Percentiles rank a stretch among this genome's conserved stretches.
Evolutionary conservation across 1,140 invertebrate species (phyloP).

Genomic region (Drosophila orena): DNA sequence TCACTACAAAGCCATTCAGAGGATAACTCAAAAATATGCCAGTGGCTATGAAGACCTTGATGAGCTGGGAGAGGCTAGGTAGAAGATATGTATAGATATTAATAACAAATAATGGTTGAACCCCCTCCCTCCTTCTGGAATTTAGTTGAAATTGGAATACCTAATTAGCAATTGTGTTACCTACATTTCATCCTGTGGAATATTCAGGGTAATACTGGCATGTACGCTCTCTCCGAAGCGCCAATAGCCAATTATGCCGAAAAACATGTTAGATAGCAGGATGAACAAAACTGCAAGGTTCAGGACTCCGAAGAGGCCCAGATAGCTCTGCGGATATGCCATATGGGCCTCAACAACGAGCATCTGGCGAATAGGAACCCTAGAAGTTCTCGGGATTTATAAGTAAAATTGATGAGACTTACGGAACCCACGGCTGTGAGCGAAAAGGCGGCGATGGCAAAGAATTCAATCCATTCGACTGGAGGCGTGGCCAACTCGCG

Average conservation of each 20-base stretch:
- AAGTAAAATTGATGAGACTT: not conserved
- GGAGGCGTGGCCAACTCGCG: constrained; percentile 38
- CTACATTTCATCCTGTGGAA: constrained; percentile 57
- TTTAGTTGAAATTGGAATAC: not conserved
- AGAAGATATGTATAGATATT: too few relatives aligned
- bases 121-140: too few relatives aligned
- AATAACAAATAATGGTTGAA: too few relatives aligned
- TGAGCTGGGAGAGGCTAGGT: constrained; percentile 50
- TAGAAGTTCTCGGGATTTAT: not conserved
- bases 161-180: constrained; percentile 1
- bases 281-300: constrained; percentile 63
- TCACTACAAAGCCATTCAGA: constrained; percentile 58
- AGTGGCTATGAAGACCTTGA: constrained; percentile 49
- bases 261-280: constrained; percentile 55
- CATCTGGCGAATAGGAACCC: constrained; percentile 29
- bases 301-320: constrained; percentile 59
- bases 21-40: constrained; percentile 69
- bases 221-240: constrained; percentile 54
- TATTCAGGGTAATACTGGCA: constrained; percentile 64
- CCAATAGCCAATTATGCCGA: constrained; percentile 68
- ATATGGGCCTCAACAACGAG: constrained; percentile 68
- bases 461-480: constrained; percentile 49
- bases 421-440: constrained; percentile 66
- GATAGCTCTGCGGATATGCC: constrained; percentile 51
- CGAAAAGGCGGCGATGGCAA: constrained; percentile 67